Evolutionary conservation across 2,888 invertebrate species (phyloP).

Genomic region (Euclidia mi): DNA sequence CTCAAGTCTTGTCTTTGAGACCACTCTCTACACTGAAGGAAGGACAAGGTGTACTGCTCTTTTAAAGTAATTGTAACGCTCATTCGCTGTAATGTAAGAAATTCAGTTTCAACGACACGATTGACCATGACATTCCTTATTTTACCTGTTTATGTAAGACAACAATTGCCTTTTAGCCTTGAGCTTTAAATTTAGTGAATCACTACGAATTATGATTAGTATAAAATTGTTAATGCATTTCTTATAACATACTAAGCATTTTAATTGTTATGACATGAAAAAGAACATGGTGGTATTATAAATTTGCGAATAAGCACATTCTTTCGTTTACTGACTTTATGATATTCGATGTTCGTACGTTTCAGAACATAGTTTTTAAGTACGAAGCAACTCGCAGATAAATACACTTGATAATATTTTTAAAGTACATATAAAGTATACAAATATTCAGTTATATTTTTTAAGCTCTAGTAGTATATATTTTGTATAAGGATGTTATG

Average conservation of each 20-base stretch:
- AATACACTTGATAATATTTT: constrained; percentile 54
- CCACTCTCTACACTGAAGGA: constrained; percentile 24
- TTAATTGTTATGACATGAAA: constrained; percentile 40
- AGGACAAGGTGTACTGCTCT: constrained; percentile 44
- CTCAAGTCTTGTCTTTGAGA: constrained; percentile 46
- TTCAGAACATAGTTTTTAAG: constrained; percentile 34
- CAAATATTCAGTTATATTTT: constrained; percentile 35
- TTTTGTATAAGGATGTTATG: constrained; percentile 36
- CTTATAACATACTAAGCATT: constrained; percentile 36
- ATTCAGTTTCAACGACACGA: constrained; percentile 55
- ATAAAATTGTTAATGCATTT: constrained; percentile 46
- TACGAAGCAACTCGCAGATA: constrained; percentile 37
- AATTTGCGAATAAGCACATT: constrained; percentile 44
- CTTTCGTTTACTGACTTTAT: constrained; percentile 32
- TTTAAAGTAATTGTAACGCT: constrained; percentile 46
- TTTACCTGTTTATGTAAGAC: constrained; percentile 58
- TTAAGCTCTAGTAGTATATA: constrained; percentile 40
- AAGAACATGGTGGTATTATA: constrained; percentile 44
- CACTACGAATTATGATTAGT: constrained; percentile 47
- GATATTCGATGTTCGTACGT: constrained; percentile 27
- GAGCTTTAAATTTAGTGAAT: constrained; percentile 57
- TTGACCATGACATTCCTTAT: constrained; percentile 64
- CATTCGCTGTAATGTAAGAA: constrained; percentile 54
- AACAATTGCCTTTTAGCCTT: constrained; percentile 53
- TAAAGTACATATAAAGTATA: constrained; percentile 52